Conservation (phyloP, 2,113 vertebrate species). For the Pseudonaja textilis region DNA sequence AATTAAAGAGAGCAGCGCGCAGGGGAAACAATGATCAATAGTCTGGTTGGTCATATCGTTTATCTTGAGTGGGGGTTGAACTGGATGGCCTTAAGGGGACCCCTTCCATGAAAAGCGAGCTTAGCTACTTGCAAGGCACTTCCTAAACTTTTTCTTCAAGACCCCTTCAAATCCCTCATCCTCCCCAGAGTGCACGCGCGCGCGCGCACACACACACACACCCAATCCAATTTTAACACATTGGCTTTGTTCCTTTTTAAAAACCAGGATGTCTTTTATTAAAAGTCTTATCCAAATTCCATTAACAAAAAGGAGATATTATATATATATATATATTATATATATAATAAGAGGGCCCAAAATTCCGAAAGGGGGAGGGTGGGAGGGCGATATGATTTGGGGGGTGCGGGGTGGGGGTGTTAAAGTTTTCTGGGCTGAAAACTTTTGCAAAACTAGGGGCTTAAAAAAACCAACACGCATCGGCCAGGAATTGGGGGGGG, state of each 20-base stretch:
- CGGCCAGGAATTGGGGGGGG: background rate
- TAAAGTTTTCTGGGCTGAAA: constrained; percentile 45
- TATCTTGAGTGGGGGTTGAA: background rate
- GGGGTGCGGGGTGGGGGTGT: constrained; percentile 55
- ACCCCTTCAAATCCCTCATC: background rate
- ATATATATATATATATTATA: constrained; percentile 5
- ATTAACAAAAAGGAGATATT: constrained; percentile 68
- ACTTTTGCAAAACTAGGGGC: constrained; percentile 46
- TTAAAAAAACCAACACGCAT: constrained; percentile 58
- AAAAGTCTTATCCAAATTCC: constrained; percentile 68
- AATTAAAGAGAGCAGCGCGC: background rate
- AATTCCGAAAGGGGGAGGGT: background rate
- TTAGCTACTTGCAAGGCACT: background rate
- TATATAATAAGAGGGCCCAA: constrained; percentile 50
- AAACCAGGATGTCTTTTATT: constrained; percentile 69
- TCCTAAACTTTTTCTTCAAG: background rate
- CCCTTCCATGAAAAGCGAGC: background rate
- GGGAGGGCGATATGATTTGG: background rate
- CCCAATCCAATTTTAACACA: background rate
- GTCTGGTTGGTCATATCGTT: background rate
- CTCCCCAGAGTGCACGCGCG: too few species aligned
- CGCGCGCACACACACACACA: accelerated
- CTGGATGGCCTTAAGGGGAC: background rate
- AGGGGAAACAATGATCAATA: background rate
- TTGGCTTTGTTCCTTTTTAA: constrained; percentile 44